Evolutionary conservation across 2,797 vertebrate species (phyloP), one percentile per base, ranked within the genome.

Genomic region (Poecilia gillii): DNA sequence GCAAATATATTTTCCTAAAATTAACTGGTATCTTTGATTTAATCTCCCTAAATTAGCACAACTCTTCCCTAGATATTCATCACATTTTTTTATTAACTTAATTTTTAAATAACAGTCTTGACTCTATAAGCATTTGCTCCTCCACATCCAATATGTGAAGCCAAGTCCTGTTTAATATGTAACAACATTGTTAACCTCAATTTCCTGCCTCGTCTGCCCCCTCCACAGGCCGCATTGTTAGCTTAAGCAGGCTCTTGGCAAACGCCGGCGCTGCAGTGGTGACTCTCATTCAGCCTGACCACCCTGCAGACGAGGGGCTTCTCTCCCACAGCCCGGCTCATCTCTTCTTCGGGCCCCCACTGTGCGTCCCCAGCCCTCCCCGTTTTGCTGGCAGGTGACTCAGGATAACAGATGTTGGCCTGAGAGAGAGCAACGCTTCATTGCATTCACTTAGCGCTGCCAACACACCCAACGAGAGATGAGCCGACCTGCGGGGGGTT

Each of bases 181-280:
- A 95, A 93, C 94, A 92, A 92, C 91, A 93, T 95, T 90, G 91
- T 94, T 96, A 96, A 95, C 96, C 96, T 96, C 96, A 94, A 95
- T 96, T 95, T 95, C 94, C 95, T 95, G 91, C 93, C 87, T 89
- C 78, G 89, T 87, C 93, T 90, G 89, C 89, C 91, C 68, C 92
- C 91, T 94, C 87, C 87, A 88, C 89, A 90, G 90, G 93, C 90
- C 78, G 85, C 87, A 91, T 83, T 91, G 90, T 94, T 93, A 94
- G 91, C 90, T 86, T 86, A 86, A 93, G 89, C 88, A 73, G 92
- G 89, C 88, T 94, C 91, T 93, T 95, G 94, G 94, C 94, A 95
- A 90, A 91, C 79, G 76, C 51, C 81, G 23, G 83, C 13, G 20
- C 84, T 72, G 62, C 80, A 88, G 88, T 82, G 90, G 85, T 89